Base-by-base conservation (phyloP, 2,797 vertebrate species). In the Pangasius djambal region DNA sequence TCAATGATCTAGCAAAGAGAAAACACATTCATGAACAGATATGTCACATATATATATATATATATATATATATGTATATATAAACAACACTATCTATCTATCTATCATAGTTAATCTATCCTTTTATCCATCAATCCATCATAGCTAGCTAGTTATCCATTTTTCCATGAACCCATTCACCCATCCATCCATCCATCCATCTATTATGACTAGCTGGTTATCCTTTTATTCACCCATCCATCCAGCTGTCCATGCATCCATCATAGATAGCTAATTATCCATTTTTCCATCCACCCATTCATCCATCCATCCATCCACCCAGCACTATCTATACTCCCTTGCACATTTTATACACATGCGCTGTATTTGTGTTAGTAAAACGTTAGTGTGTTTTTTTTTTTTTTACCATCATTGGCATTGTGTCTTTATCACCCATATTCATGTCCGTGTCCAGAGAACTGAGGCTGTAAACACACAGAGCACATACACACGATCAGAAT, bases 401-500 rank as follows among this genome's bases (percentile, higher is more conserved):
- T 89, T 93, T 93, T 91, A 97, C 96, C 95, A 88, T 94, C 88
- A 89, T 87, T 9, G 75, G 31, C 50, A 88, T 89, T 12, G 25
- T 79, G 34, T 94, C 92, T 63, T 91, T 94, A 72, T 90, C 94
- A 82, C 52, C 4, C 63, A 50, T 65, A 86, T 55, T 67, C 89
- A 90, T 81, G 85, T 97, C 94, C 81, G 97, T 93, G 31, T 89
- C 97, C 91, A 98, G 92, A 50, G 98, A 99, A 92, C 97, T 97
- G 13, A 96, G 57, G 90, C 98, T 99, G 91, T 16, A 61, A 87
- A 91, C 79, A 85, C 37, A 88, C 28, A 88, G 48, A 88, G 55
- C 48, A 72, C 74, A 88, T 12, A 89, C 52, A 88, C 55, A 83
- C 59, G 7, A 85, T 89, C 37, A 90, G 50, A 88, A 69, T 83